Evolutionary conservation across 2,888 invertebrate genomes (phyloP).

Genomic region (Tanypteryx hageni): DNA sequence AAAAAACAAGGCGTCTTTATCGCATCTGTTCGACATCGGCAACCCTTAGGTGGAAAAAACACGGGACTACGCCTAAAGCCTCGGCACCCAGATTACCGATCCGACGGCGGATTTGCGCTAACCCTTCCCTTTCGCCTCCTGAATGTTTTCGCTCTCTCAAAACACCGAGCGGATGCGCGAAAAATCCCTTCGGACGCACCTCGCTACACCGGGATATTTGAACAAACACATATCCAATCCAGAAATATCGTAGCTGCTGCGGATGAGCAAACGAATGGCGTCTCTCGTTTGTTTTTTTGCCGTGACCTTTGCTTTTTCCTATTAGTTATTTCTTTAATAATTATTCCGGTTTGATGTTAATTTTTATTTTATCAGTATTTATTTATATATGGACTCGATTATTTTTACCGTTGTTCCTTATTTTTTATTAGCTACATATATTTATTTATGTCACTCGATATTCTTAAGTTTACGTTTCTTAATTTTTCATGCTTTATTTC

Average conservation of each 20-base stretch:
- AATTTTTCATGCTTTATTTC: too few relatives aligned
- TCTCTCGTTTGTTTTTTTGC: not conserved
- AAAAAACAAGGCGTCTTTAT: not conserved
- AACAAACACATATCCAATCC: not conserved
- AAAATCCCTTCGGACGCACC: not conserved
- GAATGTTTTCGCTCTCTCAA: not conserved
- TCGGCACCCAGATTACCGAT: not conserved
- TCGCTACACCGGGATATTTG: not conserved
- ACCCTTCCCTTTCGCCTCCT: not conserved
- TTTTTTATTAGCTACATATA: not conserved
- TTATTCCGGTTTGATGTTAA: not conserved
- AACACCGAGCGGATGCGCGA: not conserved
- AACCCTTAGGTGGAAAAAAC: not conserved
- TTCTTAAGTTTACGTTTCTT: too few relatives aligned
- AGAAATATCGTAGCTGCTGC: not conserved
- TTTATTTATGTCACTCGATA: not conserved
- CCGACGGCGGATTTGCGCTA: not conserved
- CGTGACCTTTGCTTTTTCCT: not conserved
- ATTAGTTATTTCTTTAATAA: not conserved
- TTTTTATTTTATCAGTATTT: not conserved
- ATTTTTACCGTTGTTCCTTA: not conserved
- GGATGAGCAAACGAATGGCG: not conserved
- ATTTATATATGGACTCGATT: not conserved
- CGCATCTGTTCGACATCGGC: not conserved
- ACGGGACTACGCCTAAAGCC: not conserved